These are phyloP conservation scores for Gallinago paraguaiae DNA, from an alignment of 2,113 vertebrate species.

Conservation along the genomic window DNA sequence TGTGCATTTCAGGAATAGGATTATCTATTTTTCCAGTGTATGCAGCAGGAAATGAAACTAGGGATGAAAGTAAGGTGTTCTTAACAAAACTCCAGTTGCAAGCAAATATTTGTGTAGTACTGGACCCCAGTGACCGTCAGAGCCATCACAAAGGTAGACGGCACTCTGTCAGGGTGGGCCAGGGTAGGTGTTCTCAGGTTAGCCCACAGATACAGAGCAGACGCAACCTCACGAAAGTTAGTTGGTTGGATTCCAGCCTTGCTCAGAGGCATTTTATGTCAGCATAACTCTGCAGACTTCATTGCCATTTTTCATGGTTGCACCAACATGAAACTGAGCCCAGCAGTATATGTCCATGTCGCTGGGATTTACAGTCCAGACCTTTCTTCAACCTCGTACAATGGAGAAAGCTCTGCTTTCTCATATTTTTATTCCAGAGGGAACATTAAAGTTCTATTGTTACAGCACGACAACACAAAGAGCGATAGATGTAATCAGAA, in stretches of 20 bases:
- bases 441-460: not conserved
- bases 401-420: not conserved
- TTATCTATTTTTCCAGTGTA: not conserved
- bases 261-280: not conserved
- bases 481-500: slow-evolving; percentile 18
- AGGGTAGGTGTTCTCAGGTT: not conserved
- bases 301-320: not conserved
- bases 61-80: not conserved
- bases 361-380: not conserved
- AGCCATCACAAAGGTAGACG: not conserved
- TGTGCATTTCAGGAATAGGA: not conserved
- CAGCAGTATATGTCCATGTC: not conserved
- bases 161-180: not conserved
- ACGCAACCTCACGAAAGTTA: not conserved
- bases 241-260: not conserved
- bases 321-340: not conserved
- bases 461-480: not conserved
- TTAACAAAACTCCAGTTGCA: not conserved
- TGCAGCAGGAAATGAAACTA: not conserved
- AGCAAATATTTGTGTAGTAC: not conserved
- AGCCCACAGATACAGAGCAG: not conserved
- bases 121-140: not conserved
- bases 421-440: not conserved
- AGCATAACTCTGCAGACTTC: not conserved
- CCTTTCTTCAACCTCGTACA: not conserved